Evolutionary conservation across 2,888 invertebrate genomes (phyloP).

Genomic region (Globia sparganii): DNA sequence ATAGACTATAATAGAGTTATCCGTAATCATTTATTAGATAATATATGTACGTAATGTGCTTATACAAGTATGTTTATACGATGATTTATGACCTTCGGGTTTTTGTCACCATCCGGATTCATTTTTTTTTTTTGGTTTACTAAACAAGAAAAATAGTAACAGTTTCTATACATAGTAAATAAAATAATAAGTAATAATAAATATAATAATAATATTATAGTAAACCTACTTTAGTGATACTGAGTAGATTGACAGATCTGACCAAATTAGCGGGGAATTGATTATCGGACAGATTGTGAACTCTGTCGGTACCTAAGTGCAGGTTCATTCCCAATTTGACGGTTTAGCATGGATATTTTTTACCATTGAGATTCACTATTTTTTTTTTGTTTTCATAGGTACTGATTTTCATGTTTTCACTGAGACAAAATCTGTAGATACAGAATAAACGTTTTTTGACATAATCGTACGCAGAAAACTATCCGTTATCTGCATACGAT

Average conservation of each 20-base stretch:
- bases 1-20: no score
- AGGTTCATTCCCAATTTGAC: not conserved
- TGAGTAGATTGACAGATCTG: not conserved
- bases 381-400: not conserved
- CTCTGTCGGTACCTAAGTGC: no score
- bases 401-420: not conserved
- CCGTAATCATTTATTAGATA: conserved; percentile 19
- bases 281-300: not conserved
- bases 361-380: not conserved
- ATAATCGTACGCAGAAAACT: not conserved
- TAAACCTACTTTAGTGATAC: not conserved
- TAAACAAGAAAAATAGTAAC: no score
- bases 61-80: conserved; percentile 12
- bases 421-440: not conserved
- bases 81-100: conserved; percentile 17
- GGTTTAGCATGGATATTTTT: not conserved
- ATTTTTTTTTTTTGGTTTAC: not conserved
- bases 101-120: conserved; percentile 14
- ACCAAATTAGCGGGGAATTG: not conserved
- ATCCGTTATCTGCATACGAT: not conserved
- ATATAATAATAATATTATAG: no score
- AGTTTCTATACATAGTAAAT: no score
- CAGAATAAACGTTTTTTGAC: not conserved
- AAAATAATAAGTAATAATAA: no score
- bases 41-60: not conserved